Conservation (phyloP, 2,113 vertebrate species). For the Chunga burmeisteri region DNA sequence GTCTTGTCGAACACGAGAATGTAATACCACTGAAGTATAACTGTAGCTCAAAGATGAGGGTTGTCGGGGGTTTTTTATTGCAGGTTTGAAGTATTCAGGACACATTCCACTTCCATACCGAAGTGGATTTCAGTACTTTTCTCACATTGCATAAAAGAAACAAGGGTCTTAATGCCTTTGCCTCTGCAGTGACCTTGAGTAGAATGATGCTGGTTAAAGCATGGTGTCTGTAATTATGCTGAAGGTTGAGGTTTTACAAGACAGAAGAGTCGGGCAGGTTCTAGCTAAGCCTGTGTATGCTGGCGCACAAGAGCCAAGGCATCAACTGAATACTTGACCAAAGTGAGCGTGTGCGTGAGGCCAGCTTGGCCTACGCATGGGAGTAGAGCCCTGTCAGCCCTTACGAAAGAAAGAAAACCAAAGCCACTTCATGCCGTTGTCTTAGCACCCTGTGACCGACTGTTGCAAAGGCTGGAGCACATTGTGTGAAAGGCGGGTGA, state of each 20-base stretch:
- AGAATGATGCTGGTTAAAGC: background rate
- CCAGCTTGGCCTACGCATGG: accelerated
- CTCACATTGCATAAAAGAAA: background rate
- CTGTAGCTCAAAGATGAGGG: accelerated
- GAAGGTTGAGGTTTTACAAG: background rate
- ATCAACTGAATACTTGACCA: accelerated
- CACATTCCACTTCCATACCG: background rate
- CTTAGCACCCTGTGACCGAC: accelerated
- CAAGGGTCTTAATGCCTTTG: background rate
- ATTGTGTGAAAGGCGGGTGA: no score
- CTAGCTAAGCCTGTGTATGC: accelerated
- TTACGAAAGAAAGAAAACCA: accelerated
- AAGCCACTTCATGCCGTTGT: accelerated
- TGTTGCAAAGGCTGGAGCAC: background rate
- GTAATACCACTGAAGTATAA: background rate
- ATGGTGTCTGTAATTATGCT: background rate
- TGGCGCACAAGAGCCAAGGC: accelerated
- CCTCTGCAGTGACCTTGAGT: background rate
- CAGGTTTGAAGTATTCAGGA: background rate
- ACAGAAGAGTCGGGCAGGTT: accelerated
- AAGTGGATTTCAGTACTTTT: background rate
- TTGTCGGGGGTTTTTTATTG: background rate
- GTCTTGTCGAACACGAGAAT: conserved; percentile 74
- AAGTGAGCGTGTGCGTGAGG: accelerated
- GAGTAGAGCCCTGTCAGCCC: background rate